Conservation (phyloP, 2,888 invertebrate genomes). For the Sesamia inferens region DNA sequence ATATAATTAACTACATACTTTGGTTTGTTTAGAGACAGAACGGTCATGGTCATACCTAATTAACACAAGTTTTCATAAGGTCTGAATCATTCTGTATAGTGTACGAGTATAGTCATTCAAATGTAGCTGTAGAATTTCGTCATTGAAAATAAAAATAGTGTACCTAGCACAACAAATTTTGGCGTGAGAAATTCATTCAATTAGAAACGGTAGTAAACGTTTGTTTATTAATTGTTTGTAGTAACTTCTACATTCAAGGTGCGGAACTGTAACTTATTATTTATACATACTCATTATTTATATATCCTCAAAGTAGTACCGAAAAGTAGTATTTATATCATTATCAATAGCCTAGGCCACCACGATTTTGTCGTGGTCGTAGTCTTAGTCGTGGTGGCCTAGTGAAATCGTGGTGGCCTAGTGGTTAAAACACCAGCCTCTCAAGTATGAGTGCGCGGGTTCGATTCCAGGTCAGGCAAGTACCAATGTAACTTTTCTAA, state of each 20-base stretch:
- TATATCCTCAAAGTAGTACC: conserved; percentile 23
- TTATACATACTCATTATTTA: conserved; percentile 4
- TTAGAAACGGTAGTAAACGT: conserved; percentile 34
- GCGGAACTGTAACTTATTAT: conserved; percentile 32
- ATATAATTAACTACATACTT: neutral
- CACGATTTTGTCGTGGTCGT: too few species aligned
- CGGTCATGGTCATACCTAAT: neutral
- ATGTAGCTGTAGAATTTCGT: conserved; percentile 1
- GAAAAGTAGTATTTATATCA: conserved; percentile 6
- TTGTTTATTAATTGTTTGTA: conserved; percentile 35
- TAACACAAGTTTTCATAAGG: neutral
- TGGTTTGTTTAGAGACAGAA: conserved; percentile 3
- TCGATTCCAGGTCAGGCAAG: too few species aligned
- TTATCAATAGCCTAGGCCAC: too few species aligned
- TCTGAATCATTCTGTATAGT: neutral
- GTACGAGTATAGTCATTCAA: neutral
- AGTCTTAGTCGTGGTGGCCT: too few species aligned
- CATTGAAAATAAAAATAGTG: conserved; percentile 16
- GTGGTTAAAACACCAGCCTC: too few species aligned
- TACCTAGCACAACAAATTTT: conserved; percentile 5
- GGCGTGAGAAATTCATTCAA: conserved; percentile 35
- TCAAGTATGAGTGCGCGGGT: too few species aligned
- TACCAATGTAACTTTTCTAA: too few species aligned
- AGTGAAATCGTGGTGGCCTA: too few species aligned
- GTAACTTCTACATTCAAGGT: conserved; percentile 28